Conservation (phyloP, 2,113 vertebrate genomes). For the Grammatotria lemairii region DNA sequence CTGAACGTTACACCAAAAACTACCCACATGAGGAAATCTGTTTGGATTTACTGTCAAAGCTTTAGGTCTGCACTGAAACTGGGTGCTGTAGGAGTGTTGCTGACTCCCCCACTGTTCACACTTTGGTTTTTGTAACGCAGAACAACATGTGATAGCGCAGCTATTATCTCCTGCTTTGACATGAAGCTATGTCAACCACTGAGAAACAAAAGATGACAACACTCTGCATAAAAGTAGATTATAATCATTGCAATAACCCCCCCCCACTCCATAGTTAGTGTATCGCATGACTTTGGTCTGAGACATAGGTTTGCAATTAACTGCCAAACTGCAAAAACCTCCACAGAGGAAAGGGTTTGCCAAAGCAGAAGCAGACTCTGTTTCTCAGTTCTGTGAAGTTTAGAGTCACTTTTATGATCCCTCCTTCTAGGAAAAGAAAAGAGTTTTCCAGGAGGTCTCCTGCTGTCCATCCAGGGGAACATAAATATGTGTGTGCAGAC, state of each 20-base stretch:
- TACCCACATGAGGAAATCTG: neutral
- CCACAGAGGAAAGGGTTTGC: neutral
- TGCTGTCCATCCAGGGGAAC: neutral
- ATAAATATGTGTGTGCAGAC: neutral
- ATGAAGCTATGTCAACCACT: neutral
- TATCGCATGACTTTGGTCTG: neutral
- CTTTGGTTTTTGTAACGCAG: neutral
- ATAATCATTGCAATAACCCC: neutral
- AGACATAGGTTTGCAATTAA: neutral
- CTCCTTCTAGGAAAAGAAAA: constrained; percentile 41
- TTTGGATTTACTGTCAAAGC: neutral
- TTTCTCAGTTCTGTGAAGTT: neutral
- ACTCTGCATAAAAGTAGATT: neutral
- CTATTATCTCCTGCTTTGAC: neutral
- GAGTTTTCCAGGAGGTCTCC: constrained; percentile 18
- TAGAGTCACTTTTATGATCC: neutral
- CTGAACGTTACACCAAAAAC: neutral
- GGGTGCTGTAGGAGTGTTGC: neutral
- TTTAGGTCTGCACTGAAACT: neutral
- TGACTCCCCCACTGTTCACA: neutral
- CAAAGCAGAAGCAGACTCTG: neutral
- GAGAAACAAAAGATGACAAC: neutral
- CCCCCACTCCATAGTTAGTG: neutral
- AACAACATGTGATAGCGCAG: neutral
- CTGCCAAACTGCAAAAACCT: neutral